phyloP scores from a whole-genome alignment of 2,888 invertebrate species.

The Aporophyla nigra region DNA sequence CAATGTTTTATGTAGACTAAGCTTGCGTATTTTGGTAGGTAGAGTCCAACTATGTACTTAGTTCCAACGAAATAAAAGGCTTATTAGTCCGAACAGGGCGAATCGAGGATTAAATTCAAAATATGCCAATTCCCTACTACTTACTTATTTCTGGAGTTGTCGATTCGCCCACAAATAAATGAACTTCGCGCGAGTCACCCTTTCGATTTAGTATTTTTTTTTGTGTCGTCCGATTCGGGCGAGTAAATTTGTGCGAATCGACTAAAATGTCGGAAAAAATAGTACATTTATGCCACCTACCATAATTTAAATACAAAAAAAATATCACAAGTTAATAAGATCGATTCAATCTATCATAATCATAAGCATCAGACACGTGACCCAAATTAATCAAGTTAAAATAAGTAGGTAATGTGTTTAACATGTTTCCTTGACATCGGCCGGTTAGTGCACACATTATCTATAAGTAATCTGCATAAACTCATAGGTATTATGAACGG shows the following conservation, averaged over 20 bases:
- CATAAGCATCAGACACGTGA: conserved; percentile 30
- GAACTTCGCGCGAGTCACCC: too few species aligned
- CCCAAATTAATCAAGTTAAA: conserved; percentile 50
- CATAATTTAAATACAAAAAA: neutral
- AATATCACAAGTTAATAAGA: neutral
- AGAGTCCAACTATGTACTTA: neutral
- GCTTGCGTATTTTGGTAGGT: neutral
- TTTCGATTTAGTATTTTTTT: too few species aligned
- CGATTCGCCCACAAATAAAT: too few species aligned
- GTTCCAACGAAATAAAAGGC: too few species aligned
- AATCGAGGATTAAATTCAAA: too few species aligned
- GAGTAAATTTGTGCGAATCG: too few species aligned
- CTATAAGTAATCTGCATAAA: conserved; percentile 48
- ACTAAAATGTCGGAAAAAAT: neutral
- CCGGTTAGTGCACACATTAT: conserved; percentile 16
- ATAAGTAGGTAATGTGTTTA: conserved; percentile 44
- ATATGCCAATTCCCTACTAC: too few species aligned
- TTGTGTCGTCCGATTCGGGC: too few species aligned
- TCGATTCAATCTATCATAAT: conserved; percentile 34
- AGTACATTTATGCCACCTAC: too few species aligned
- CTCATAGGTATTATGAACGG: conserved; percentile 14
- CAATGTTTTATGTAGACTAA: neutral
- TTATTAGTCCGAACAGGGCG: too few species aligned
- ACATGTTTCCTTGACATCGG: conserved; percentile 49
- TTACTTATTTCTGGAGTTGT: too few species aligned